Evolutionary conservation across 2,113 vertebrate species (phyloP), one percentile per base, ranked within the genome.

Genomic region (Equus quagga): DNA sequence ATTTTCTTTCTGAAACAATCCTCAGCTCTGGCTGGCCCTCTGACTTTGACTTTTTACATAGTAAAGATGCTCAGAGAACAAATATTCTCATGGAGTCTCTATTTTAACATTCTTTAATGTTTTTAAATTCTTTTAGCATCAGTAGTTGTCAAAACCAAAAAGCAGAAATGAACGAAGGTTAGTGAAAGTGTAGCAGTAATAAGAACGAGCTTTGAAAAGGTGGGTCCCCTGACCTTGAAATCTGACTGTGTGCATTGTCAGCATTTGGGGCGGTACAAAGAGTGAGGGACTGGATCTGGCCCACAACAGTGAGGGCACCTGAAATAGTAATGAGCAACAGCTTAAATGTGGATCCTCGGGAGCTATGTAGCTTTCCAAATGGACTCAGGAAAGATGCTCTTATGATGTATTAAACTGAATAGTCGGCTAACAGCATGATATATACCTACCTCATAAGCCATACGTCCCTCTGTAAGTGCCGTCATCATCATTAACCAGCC

Each of bases 271-370:
- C 0, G 0, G n/a, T 8, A 13, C 0, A 28, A 13, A 28, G 41
- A 4, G 31, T 3, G 7, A 14, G 8, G 13, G 51, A 44, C 19
- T 10, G 5, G n/a, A 36, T 0, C 58, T 4, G 67, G 44, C 12
- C 24, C 3, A 0, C 2, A 0, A 0, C 11, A 4, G 3, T 0
- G 0, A 0, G n/a, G 8, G 1, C 1, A 2, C 10, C 92, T 1
- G 18, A 41, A 24, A 18, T 2, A 2, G 15, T 0, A 1, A 24
- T 19, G 31, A 21, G 69, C 60, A 3, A 6, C 15, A 1, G 36
- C 11, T 13, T 6, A 6, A 44, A 18, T 6, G 0, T 1, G 3
- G 31, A 2, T n/a, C 28, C 51, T 36, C 3, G 0, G 33, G 64
- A 28, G 8, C 3, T 10, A 12, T 2, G 4, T 11, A 31, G 11